Percentiles rank a stretch among this genome's conserved stretches.
Evolutionary conservation across 92 coral and sea anemone species (phyloP).

Genomic region (Parazoanthus atlanticus): DNA sequence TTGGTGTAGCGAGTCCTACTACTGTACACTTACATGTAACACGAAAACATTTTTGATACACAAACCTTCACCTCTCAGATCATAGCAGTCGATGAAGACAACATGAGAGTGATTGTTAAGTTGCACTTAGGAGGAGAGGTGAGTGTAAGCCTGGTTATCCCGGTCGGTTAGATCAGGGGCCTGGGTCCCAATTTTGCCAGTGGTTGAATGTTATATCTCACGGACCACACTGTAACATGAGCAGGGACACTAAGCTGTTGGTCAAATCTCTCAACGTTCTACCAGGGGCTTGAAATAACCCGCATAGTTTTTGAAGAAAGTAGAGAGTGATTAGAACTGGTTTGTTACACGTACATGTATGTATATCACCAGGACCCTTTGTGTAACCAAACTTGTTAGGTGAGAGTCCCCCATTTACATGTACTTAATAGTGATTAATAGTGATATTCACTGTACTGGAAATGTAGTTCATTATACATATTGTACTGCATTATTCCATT

Average conservation of each 20-base stretch:
- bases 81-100: slow-evolving; percentile 90
- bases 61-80: slow-evolving; percentile 56
- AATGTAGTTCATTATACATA: too few species aligned
- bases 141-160: background rate
- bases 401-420: too few species aligned
- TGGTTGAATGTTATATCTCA: background rate
- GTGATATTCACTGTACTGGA: too few species aligned
- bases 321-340: background rate
- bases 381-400: too few species aligned
- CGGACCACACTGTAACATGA: background rate
- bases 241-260: background rate
- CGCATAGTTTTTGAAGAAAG: background rate
- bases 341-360: background rate
- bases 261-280: too few species aligned
- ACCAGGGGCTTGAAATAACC: background rate
- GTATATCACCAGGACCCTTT: too few species aligned
- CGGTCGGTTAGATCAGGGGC: background rate
- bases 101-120: slow-evolving; percentile 76
- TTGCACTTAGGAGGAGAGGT: slow-evolving; percentile 88
- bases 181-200: background rate
- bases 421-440: too few species aligned
- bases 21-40: too few species aligned
- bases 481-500: too few species aligned
- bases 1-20: too few species aligned
- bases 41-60: background rate